Evolutionary conservation across 2,888 invertebrate species (phyloP), one percentile per base, ranked within the genome.

Genomic region (Drosophila subsilvestris): DNA sequence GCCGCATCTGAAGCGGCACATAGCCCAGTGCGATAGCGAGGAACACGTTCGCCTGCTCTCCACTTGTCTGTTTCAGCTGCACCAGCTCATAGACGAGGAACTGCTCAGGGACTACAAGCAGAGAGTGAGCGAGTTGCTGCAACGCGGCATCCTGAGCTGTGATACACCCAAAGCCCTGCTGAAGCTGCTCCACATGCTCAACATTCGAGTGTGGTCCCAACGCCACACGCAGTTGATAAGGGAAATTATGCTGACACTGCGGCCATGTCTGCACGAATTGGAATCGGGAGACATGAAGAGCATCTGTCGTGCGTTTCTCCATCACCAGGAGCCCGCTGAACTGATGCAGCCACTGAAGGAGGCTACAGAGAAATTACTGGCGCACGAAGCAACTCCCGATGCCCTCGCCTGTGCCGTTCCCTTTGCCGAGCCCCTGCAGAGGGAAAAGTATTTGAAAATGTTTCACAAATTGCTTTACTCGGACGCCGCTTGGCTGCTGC

Each of bases 291-390:
- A 94, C 55, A 74, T 94, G 1, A 77, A 93, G 92, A 80, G 73
- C 90, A 54, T 88, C 3, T 91, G 89, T 58, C 85, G 93, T 88
- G 87, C 93, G 37, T 93, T 93, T 78, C 91, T 93, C 83, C 93
- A 90, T 63, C 93, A 93, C 67, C 86, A 92, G 65, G 94, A 94
- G 80, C 94, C 94, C 2, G 93, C 93, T 1, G 82, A 88, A 3
- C 75, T 94, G 3, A 79, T 93, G 1, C 90, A 90, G 48, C 91
- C 92, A 37, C 87, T 94, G 0, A 92, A 93, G 49, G 77, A 91
- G 55, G 90, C 90, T 32, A 91, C 93, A 0, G 91, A 91, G 50
- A 89, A 90, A 63, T 83, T 92, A 45, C 42, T 90, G 10, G 20
- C 48, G 25, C 43, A 44, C 0, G 76, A 91, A 37, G 90, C 91